Evolutionary conservation across 2,113 vertebrate genomes (phyloP).

Genomic region (Sterna hirundo): DNA sequence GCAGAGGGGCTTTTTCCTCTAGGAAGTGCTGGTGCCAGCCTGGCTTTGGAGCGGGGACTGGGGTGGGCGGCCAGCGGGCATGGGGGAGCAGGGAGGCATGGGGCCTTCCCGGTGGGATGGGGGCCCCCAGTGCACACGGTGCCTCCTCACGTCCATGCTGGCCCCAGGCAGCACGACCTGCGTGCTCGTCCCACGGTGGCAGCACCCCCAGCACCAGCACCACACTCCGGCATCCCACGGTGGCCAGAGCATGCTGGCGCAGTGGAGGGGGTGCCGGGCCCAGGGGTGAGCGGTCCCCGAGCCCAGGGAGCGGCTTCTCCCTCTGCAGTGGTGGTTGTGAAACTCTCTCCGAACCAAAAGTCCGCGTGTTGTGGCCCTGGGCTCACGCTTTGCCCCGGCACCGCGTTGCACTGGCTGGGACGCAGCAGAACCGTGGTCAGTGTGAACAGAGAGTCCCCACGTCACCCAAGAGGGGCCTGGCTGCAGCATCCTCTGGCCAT

Average conservation of each 20-base stretch:
- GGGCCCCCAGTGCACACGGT: accelerated
- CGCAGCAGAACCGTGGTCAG: accelerated
- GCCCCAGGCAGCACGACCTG: not conserved
- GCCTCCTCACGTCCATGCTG: accelerated
- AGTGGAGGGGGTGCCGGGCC: not conserved
- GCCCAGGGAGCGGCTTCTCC: not conserved
- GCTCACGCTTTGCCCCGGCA: accelerated
- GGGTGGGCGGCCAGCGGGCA: not conserved
- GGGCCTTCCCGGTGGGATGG: not conserved
- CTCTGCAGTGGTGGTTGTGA: not conserved
- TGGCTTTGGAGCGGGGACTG: not conserved
- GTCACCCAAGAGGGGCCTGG: not conserved
- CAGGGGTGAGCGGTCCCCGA: accelerated
- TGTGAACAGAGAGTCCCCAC: not conserved
- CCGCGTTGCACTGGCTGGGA: accelerated
- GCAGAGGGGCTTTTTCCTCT: not conserved
- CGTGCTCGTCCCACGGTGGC: accelerated
- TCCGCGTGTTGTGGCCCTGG: accelerated
- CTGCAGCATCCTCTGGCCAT: not conserved
- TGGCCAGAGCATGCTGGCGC: not conserved
- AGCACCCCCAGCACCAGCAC: not conserved
- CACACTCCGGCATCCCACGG: no score
- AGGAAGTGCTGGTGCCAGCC: not conserved
- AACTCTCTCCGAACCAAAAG: not conserved
- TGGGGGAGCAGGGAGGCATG: not conserved